These are phyloP conservation scores for Plagodis dolabraria DNA, from an alignment of 2,888 invertebrate species.

Conservation along the genomic window DNA sequence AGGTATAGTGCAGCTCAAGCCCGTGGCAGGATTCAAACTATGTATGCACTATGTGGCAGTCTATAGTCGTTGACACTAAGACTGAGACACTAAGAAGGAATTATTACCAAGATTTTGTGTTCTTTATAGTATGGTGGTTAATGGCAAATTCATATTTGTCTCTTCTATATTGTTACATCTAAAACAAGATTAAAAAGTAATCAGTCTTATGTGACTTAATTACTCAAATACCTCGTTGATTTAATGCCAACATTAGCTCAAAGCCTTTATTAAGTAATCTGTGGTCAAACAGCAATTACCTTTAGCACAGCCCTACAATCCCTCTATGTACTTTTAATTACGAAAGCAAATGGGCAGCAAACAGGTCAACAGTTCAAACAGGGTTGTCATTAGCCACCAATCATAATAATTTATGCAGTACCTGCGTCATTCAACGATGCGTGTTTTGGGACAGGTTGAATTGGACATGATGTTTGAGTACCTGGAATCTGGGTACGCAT, in stretches of 20 bases:
- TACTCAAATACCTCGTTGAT: not conserved
- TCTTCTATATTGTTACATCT: too few relatives aligned
- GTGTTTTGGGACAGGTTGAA: slow-evolving; percentile 20
- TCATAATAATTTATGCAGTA: slow-evolving; percentile 75
- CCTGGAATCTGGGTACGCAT: too few relatives aligned
- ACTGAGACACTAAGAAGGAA: too few relatives aligned
- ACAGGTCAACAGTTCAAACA: slow-evolving; percentile 65
- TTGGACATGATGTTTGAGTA: too few relatives aligned
- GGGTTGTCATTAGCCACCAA: slow-evolving; percentile 66
- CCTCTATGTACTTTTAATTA: slow-evolving; percentile 67
- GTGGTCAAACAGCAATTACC: slow-evolving; percentile 15
- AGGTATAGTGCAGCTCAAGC: too few relatives aligned
- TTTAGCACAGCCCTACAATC: slow-evolving; percentile 40
- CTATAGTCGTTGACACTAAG: too few relatives aligned
- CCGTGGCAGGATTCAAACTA: too few relatives aligned
- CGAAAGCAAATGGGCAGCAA: slow-evolving; percentile 67
- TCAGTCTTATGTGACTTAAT: not conserved
- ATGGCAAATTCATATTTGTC: too few relatives aligned
- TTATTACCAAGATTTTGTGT: too few relatives aligned
- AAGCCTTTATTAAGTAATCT: slow-evolving; percentile 13
- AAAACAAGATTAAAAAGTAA: too few relatives aligned
- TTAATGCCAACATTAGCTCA: slow-evolving; percentile 8
- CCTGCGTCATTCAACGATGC: slow-evolving; percentile 54
- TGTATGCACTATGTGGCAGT: too few relatives aligned
- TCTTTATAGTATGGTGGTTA: too few relatives aligned